Conservation (phyloP, 2,797 vertebrate species). For the Pelochelys cantorii region DNA sequence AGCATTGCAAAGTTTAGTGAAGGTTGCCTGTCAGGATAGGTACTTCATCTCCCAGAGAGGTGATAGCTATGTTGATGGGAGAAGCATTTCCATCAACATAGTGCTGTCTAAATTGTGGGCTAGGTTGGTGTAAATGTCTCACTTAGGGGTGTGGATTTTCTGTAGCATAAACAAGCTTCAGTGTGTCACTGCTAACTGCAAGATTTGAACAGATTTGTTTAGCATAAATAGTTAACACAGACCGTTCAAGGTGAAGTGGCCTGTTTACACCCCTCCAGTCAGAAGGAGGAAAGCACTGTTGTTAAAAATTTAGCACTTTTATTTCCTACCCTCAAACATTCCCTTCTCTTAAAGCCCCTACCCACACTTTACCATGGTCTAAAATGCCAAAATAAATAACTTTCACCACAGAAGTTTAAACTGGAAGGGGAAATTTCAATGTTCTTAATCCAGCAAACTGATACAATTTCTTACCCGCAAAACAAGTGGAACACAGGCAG, state of each 20-base stretch:
- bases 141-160: not conserved
- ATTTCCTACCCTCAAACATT: no score
- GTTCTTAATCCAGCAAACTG: no score
- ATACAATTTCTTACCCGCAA: no score
- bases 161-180: not conserved
- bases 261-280: not conserved
- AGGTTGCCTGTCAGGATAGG: not conserved
- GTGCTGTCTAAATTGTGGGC: not conserved
- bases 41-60: not conserved
- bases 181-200: no score
- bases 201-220: not conserved
- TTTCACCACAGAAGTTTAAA: no score
- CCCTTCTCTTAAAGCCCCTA: no score
- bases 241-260: not conserved
- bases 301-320: no score
- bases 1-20: not conserved
- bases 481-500: no score
- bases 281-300: not conserved
- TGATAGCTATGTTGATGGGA: not conserved
- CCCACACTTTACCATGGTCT: no score
- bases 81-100: not conserved
- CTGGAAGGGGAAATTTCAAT: no score
- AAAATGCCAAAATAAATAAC: no score
- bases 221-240: not conserved
- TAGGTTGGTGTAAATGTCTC: not conserved